phyloP scores from a whole-genome alignment of 2,113 vertebrate genomes.

The Gasterosteus aculeatus region DNA sequence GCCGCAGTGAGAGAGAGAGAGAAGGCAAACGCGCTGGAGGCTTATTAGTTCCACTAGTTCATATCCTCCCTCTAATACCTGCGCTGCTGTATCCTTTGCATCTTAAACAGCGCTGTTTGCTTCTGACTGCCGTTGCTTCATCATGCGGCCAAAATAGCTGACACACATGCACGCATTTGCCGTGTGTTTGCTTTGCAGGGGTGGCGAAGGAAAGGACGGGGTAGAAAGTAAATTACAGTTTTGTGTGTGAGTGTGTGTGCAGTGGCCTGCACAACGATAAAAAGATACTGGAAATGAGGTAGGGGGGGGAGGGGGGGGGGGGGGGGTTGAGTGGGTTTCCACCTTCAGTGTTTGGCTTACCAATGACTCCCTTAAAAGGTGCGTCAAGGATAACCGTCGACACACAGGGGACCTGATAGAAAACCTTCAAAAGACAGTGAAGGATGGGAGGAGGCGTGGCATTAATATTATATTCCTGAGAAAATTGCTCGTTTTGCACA shows the following conservation, averaged over 20 bases:
- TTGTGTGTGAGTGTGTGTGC: neutral
- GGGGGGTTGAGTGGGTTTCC: constrained; percentile 42
- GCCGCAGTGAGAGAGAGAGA: constrained; percentile 8
- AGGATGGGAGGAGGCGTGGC: constrained; percentile 15
- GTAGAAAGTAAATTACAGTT: constrained; percentile 18
- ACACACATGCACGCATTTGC: constrained; percentile 20
- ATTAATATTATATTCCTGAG: constrained; percentile 28
- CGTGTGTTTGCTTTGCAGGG: constrained; percentile 17
- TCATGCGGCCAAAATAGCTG: constrained; percentile 42
- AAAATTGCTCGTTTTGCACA: constrained; percentile 29
- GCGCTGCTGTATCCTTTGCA: constrained; percentile 64
- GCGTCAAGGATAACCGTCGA: constrained; percentile 43
- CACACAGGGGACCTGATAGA: constrained; percentile 25
- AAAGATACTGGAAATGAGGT: constrained; percentile 20
- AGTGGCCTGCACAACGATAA: neutral
- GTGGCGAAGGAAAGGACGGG: constrained; percentile 2
- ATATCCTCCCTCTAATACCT: constrained; percentile 75
- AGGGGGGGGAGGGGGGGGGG: neutral
- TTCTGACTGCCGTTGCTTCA: constrained; percentile 55
- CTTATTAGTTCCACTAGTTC: constrained; percentile 81
- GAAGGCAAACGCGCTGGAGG: constrained; percentile 49
- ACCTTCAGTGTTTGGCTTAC: constrained; percentile 51
- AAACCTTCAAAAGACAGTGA: constrained; percentile 8
- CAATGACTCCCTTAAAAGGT: constrained; percentile 48
- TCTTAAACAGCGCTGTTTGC: constrained; percentile 73